phyloP scores from a whole-genome alignment of 2,888 invertebrate genomes.

The Apamea epomidion region DNA sequence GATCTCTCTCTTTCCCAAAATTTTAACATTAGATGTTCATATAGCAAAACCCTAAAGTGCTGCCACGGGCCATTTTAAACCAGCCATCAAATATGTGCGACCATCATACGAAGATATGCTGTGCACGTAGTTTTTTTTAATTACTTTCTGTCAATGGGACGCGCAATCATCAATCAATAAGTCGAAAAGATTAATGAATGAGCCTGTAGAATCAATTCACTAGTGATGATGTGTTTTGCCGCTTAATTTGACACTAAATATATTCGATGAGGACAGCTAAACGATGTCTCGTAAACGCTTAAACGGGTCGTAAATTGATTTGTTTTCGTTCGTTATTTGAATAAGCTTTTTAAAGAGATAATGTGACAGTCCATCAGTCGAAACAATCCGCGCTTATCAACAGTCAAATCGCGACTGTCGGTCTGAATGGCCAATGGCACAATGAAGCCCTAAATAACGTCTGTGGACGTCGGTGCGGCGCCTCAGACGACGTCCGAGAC shows the following conservation, averaged over 20 bases:
- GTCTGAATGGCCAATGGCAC: constrained; percentile 85
- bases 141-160: constrained; percentile 86
- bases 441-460: constrained; percentile 89
- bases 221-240: constrained; percentile 85
- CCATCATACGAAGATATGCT: constrained; percentile 74
- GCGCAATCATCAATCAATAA: constrained; percentile 87
- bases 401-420: constrained; percentile 82
- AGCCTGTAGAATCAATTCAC: constrained; percentile 84
- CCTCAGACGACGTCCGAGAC: constrained; percentile 82
- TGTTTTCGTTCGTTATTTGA: constrained; percentile 65
- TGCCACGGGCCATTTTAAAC: constrained; percentile 65
- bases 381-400: constrained; percentile 83
- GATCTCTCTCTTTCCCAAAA: constrained; percentile 63
- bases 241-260: constrained; percentile 89
- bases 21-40: constrained; percentile 27
- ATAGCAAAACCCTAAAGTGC: constrained; percentile 40
- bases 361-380: constrained; percentile 87
- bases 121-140: constrained; percentile 83
- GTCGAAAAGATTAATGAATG: constrained; percentile 88
- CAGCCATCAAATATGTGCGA: constrained; percentile 67
- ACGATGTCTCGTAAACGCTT: constrained; percentile 65
- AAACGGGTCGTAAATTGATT: constrained; percentile 60
- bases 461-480: constrained; percentile 85
- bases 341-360: constrained; percentile 74
- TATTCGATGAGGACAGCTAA: constrained; percentile 70